Conservation (phyloP, 2,888 invertebrate genomes). For the Herminia tarsipennalis region DNA sequence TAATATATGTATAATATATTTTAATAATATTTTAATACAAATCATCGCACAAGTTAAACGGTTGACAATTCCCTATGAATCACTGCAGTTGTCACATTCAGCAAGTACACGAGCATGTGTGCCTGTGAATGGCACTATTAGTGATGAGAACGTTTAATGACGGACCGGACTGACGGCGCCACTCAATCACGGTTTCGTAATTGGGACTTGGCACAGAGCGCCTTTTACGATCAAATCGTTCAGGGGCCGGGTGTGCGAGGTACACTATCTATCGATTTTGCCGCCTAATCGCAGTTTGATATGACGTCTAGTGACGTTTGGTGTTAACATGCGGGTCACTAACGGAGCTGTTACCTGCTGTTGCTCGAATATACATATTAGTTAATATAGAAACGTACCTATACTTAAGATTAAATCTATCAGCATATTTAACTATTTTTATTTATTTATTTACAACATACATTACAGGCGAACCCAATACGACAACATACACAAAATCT, state of each 20-base stretch:
- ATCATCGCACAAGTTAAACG: neutral
- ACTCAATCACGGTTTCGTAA: conserved; percentile 66
- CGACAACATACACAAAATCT: too few species aligned
- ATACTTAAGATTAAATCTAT: neutral
- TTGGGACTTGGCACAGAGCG: conserved; percentile 64
- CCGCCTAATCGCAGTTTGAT: conserved; percentile 48
- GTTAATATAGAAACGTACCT: neutral
- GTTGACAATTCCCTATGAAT: conserved; percentile 9
- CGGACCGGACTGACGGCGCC: conserved; percentile 55
- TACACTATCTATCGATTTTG: conserved; percentile 49
- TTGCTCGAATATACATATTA: conserved; percentile 19
- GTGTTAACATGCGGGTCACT: conserved; percentile 22
- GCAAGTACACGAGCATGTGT: conserved; percentile 26
- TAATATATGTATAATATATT: too few species aligned
- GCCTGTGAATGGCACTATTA: conserved; percentile 33
- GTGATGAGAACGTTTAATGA: conserved; percentile 60
- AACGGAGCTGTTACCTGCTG: conserved; percentile 7
- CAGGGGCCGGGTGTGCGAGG: conserved; percentile 30
- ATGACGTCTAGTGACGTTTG: conserved; percentile 39
- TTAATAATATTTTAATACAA: neutral
- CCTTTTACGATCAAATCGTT: conserved; percentile 68
- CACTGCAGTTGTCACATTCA: conserved; percentile 25
- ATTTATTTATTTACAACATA: too few species aligned
- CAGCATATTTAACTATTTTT: too few species aligned
- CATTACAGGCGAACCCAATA: too few species aligned